phyloP scores from a whole-genome alignment of 2,888 invertebrate genomes.

The Cosmopolites sordidus region DNA sequence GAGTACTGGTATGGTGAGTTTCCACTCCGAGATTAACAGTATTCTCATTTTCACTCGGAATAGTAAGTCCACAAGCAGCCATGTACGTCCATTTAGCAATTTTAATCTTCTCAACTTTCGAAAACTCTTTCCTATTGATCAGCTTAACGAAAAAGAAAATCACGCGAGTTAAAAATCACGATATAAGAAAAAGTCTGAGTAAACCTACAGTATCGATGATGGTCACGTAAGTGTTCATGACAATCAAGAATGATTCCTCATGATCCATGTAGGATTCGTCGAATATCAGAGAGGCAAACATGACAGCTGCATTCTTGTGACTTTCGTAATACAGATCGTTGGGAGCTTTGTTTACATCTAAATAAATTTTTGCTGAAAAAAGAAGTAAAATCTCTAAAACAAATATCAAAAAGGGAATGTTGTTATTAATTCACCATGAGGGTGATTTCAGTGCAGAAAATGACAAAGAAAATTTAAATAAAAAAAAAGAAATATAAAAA shows the following conservation, averaged over 20 bases:
- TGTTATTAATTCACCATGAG: too few species aligned
- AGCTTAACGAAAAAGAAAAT: slow-evolving; percentile 27
- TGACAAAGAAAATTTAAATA: too few species aligned
- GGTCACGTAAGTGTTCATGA: slow-evolving; percentile 85
- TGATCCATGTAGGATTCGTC: slow-evolving; percentile 52
- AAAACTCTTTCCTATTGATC: slow-evolving; percentile 39
- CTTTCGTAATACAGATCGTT: slow-evolving; percentile 74
- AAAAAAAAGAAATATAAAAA: too few species aligned
- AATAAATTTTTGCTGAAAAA: slow-evolving; percentile 67
- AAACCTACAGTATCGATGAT: slow-evolving; percentile 83
- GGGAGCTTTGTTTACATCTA: slow-evolving; percentile 63
- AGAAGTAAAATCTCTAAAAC: background rate
- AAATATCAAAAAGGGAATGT: too few species aligned
- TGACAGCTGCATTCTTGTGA: slow-evolving; percentile 86
- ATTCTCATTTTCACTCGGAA: slow-evolving; percentile 61
- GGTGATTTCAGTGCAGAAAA: too few species aligned
- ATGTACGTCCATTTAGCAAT: slow-evolving; percentile 95
- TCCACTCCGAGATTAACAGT: slow-evolving; percentile 30
- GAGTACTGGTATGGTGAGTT: slow-evolving; percentile 37
- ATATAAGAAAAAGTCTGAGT: too few species aligned
- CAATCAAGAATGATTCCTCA: slow-evolving; percentile 47
- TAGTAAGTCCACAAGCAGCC: slow-evolving; percentile 91
- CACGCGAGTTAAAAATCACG: too few species aligned
- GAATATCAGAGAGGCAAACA: slow-evolving; percentile 82
- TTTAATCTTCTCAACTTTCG: slow-evolving; percentile 90